phyloP scores from a whole-genome alignment of 2,888 invertebrate species.

The Chloromyia formosa region DNA sequence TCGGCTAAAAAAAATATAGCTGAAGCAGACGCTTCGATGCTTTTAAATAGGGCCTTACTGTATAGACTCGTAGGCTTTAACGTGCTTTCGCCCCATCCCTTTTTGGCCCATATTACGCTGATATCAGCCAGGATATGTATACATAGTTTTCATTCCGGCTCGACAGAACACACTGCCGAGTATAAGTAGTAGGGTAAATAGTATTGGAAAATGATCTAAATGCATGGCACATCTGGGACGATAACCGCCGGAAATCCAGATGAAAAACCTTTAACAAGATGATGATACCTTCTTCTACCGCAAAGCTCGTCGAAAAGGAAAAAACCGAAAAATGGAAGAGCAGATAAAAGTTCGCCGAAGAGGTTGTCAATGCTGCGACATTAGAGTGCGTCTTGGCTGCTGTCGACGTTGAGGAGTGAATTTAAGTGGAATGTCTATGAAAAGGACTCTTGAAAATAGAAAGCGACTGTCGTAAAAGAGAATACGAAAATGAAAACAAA shows the following conservation, averaged over 20 bases:
- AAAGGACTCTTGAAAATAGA: conserved; percentile 19
- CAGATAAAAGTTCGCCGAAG: background rate
- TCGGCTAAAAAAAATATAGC: no score
- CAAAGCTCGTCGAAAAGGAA: background rate
- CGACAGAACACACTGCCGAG: background rate
- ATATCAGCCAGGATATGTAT: no score
- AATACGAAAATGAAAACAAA: conserved; percentile 8
- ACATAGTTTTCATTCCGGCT: no score
- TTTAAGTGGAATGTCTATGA: conserved; percentile 8
- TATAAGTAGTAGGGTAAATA: background rate
- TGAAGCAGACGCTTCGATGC: conserved; percentile 7
- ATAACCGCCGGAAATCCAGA: conserved; percentile 36
- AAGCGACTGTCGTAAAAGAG: conserved; percentile 12
- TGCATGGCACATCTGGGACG: conserved; percentile 40
- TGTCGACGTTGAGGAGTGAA: background rate
- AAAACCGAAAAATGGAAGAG: background rate
- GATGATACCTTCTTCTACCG: conserved; percentile 15
- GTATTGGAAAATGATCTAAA: conserved; percentile 35
- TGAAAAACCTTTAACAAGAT: conserved; percentile 34
- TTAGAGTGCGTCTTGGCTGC: background rate
- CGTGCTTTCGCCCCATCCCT: background rate
- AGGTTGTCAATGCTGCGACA: background rate
- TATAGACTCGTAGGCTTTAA: background rate
- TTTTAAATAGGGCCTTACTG: background rate
- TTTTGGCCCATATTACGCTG: background rate